Conservation (phyloP, 2,888 invertebrate species). For the Cheilosia vernalis region DNA sequence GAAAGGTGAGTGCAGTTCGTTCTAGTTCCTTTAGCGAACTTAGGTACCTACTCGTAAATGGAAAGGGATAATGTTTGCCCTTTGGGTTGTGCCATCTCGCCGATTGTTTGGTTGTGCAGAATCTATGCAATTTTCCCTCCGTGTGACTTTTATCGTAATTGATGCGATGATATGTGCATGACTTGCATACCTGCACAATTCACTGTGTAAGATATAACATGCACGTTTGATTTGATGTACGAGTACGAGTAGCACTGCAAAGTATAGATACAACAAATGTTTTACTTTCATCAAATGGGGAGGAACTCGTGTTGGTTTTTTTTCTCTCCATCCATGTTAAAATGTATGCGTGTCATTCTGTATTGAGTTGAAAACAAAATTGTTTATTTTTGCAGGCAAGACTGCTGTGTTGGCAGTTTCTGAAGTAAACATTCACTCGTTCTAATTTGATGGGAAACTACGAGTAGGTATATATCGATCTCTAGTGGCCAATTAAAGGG, state of each 20-base stretch:
- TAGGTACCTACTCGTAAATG: too few species aligned
- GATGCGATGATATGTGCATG: constrained; percentile 48
- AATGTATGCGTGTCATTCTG: neutral
- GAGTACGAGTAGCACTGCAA: constrained; percentile 14
- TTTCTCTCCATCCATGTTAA: neutral
- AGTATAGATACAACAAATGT: constrained; percentile 10
- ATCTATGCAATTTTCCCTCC: constrained; percentile 65
- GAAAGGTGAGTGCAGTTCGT: constrained; percentile 49
- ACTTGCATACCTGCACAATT: constrained; percentile 27
- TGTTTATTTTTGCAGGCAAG: neutral
- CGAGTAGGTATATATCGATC: too few species aligned
- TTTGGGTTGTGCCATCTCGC: constrained; percentile 52
- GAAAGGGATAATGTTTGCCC: constrained; percentile 50
- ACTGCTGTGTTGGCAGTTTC: neutral
- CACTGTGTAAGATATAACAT: neutral
- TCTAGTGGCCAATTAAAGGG: constrained; percentile 11
- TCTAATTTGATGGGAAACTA: constrained; percentile 11
- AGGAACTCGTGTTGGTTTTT: constrained; percentile 2
- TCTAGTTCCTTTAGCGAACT: constrained; percentile 30
- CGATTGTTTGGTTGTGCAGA: constrained; percentile 52
- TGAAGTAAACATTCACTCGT: constrained; percentile 5
- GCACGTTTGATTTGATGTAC: constrained; percentile 16
- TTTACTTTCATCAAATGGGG: constrained; percentile 10
- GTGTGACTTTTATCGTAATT: constrained; percentile 70
- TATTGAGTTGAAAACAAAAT: neutral